Conservation (phyloP, 1,140 invertebrate genomes). For the Bicyclus anynana region DNA sequence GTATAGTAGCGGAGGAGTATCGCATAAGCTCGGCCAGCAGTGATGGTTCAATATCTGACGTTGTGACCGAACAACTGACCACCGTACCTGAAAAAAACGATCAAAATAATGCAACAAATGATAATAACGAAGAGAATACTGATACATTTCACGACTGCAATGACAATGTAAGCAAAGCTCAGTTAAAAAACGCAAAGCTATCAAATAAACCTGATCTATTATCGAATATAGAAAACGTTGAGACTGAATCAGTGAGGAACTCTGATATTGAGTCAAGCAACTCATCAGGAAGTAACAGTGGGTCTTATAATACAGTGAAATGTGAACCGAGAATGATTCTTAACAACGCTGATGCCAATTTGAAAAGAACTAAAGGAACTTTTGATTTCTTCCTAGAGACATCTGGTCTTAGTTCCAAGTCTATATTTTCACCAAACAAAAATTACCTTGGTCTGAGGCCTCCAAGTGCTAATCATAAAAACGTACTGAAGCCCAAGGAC, state of each 20-base stretch:
- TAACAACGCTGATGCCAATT: conserved; percentile 38
- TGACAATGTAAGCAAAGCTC: conserved; percentile 39
- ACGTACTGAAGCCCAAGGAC: conserved; percentile 86
- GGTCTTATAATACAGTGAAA: conserved; percentile 75
- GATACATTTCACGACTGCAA: conserved; percentile 53
- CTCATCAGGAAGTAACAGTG: conserved; percentile 76
- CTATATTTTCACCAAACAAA: conserved; percentile 84
- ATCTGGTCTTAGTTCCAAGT: conserved; percentile 89
- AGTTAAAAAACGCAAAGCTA: conserved; percentile 63
- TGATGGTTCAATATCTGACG: conserved; percentile 79
- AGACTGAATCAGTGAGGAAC: conserved; percentile 76
- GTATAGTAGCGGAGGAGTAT: conserved; percentile 76
- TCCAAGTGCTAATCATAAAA: conserved; percentile 85
- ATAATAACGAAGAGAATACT: conserved; percentile 42
- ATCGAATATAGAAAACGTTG: conserved; percentile 76
- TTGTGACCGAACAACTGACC: conserved; percentile 63
- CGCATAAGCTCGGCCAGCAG: conserved; percentile 77
- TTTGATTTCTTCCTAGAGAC: conserved; percentile 88
- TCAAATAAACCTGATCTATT: conserved; percentile 76
- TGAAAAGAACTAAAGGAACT: conserved; percentile 55
- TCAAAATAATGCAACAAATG: conserved; percentile 38
- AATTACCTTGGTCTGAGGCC: conserved; percentile 59
- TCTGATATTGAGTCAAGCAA: conserved; percentile 76
- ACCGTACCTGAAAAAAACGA: conserved; percentile 55
- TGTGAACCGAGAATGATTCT: conserved; percentile 66